Conservation (phyloP, 2,888 invertebrate species). For the Dasypolia templi region DNA sequence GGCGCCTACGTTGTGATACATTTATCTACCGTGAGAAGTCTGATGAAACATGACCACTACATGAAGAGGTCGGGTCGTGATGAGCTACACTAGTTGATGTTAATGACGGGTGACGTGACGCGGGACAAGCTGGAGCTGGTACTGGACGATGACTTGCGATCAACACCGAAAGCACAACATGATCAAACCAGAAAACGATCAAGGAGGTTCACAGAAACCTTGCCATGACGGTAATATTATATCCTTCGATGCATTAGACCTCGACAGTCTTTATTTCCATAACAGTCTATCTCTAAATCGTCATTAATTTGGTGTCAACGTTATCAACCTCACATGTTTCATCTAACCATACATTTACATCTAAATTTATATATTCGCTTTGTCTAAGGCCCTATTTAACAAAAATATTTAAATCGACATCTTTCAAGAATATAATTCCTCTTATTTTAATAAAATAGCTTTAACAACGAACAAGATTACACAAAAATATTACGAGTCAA, state of each 20-base stretch:
- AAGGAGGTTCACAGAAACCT: constrained; percentile 80
- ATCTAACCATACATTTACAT: constrained; percentile 86
- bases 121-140: constrained; percentile 84
- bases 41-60: constrained; percentile 86
- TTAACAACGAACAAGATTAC: constrained; percentile 89
- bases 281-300: constrained; percentile 85
- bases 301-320: constrained; percentile 84
- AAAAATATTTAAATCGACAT: constrained; percentile 88
- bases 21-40: constrained; percentile 89
- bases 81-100: constrained; percentile 78
- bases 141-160: constrained; percentile 84
- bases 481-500: constrained; percentile 88
- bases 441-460: constrained; percentile 88
- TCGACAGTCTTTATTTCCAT: constrained; percentile 86
- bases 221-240: constrained; percentile 73
- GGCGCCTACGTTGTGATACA: constrained; percentile 90
- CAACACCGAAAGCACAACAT: constrained; percentile 89
- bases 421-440: constrained; percentile 88
- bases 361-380: constrained; percentile 85
- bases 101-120: constrained; percentile 84
- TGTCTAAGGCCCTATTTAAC: constrained; percentile 88
- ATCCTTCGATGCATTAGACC: constrained; percentile 87
- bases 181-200: constrained; percentile 82
- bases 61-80: constrained; percentile 87
- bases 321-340: constrained; percentile 84